Percentiles rank a stretch among this genome's conserved stretches.
These are phyloP conservation scores for Lagorchestes hirsutus DNA, from an alignment of 2,797 vertebrate species.

Conservation along the genomic window DNA sequence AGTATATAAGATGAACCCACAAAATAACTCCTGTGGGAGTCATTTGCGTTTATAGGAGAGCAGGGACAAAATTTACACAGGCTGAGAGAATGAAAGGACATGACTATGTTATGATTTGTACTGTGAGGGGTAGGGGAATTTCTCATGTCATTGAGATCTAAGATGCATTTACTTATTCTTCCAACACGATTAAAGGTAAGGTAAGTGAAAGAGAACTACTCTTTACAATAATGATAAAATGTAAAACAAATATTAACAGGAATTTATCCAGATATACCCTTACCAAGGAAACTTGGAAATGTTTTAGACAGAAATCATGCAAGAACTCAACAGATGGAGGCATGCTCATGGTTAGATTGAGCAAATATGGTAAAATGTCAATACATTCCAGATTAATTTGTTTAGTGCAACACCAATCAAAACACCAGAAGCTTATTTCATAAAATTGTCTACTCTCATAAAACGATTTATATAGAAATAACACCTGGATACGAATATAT, in stretches of 20 bases:
- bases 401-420: not conserved
- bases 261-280: not conserved
- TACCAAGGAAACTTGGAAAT: not conserved
- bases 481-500: not conserved
- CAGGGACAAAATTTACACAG: not conserved
- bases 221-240: not conserved
- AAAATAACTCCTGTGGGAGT: not conserved
- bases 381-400: not conserved
- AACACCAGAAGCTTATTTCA: not conserved
- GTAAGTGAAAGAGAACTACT: not conserved
- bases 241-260: not conserved
- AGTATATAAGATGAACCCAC: not conserved
- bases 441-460: not conserved
- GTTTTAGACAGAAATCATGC: not conserved
- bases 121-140: not conserved
- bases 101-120: not conserved
- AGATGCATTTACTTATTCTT: not conserved
- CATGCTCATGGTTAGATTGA: not conserved
- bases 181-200: not conserved
- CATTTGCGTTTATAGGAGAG: not conserved
- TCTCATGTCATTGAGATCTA: not conserved
- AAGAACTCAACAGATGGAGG: not conserved
- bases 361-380: not conserved
- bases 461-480: not conserved
- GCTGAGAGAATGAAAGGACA: not conserved